These are phyloP conservation scores for Drosophila siamana DNA, from an alignment of 2,888 invertebrate species.

Conservation along the genomic window DNA sequence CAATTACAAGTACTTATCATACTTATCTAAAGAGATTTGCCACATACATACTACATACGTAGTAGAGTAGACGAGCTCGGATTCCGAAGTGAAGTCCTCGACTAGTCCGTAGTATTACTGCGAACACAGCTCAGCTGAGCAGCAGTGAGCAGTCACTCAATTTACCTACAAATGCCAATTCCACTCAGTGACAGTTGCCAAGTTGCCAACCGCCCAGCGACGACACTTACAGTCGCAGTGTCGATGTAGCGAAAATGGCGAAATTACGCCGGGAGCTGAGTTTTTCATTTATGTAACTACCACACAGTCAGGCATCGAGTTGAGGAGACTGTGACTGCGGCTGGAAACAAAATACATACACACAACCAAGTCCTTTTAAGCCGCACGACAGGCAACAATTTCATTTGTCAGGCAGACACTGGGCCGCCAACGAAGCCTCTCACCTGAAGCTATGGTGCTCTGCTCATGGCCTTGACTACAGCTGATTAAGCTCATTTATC, in stretches of 20 bases:
- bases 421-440: background rate
- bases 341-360: slow-evolving; percentile 20
- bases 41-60: background rate
- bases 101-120: background rate
- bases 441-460: slow-evolving; percentile 24
- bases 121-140: no score
- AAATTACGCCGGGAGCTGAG: slow-evolving; percentile 35
- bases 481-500: slow-evolving; percentile 69
- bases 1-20: background rate
- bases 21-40: slow-evolving; percentile 5
- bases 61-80: background rate
- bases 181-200: slow-evolving; percentile 11
- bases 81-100: background rate
- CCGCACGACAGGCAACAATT: slow-evolving; percentile 34
- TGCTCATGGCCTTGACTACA: slow-evolving; percentile 52
- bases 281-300: slow-evolving; percentile 37
- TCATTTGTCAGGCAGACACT: slow-evolving; percentile 41
- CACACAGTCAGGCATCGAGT: background rate
- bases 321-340: background rate
- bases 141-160: background rate
- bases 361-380: slow-evolving; percentile 30
- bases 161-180: slow-evolving; percentile 1
- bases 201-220: background rate
- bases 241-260: slow-evolving; percentile 31
- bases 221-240: slow-evolving; percentile 7